These are phyloP conservation scores for Tipula vernalis DNA, from an alignment of 2,888 invertebrate species.

Conservation along the genomic window DNA sequence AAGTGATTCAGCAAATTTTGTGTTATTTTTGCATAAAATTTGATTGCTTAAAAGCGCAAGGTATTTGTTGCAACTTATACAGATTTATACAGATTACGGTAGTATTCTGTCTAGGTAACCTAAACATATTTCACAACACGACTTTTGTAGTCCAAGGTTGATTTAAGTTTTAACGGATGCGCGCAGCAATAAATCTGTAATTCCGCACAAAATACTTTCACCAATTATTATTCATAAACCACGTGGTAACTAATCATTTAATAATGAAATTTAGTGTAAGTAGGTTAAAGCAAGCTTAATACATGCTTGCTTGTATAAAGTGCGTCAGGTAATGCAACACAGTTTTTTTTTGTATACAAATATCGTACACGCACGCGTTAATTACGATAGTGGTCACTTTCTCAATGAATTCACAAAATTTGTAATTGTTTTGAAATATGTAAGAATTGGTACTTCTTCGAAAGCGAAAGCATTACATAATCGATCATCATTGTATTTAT, in stretches of 20 bases:
- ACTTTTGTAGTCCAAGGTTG: background rate
- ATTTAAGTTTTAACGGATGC: background rate
- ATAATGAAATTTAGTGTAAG: background rate
- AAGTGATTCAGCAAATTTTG: background rate
- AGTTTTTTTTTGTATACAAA: background rate
- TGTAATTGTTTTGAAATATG: no score
- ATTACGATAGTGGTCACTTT: background rate
- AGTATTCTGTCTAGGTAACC: background rate
- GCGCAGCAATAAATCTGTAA: background rate
- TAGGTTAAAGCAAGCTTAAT: background rate
- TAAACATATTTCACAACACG: background rate
- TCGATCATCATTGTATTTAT: background rate
- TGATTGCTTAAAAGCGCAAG: background rate
- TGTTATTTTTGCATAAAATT: background rate
- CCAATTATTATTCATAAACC: background rate
- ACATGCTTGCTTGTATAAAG: background rate
- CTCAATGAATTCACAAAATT: background rate
- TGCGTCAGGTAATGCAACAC: background rate
- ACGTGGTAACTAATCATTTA: background rate
- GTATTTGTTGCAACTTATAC: no score
- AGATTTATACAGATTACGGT: background rate
- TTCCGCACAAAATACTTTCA: background rate
- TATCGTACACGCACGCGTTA: background rate
- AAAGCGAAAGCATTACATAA: background rate
- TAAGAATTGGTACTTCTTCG: background rate